phyloP scores from a whole-genome alignment of 2,113 vertebrate genomes.

The Dicerorhinus sumatrensis region DNA sequence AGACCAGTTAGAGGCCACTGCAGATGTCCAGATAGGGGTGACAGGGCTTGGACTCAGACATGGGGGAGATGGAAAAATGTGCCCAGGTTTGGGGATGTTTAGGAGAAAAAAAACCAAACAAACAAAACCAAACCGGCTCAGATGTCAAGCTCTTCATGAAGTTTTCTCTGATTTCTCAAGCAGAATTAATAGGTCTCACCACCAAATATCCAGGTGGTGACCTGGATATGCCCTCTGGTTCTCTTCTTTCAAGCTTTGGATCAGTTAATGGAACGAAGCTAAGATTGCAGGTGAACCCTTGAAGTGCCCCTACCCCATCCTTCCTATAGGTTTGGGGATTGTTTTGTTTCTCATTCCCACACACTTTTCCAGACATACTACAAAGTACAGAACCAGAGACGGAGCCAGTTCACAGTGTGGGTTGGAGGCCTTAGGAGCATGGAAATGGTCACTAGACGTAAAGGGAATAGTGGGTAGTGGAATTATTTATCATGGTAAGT shows the following conservation, averaged over 20 bases:
- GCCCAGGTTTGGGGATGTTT: background rate
- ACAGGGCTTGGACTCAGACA: background rate
- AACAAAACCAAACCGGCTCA: too few species aligned
- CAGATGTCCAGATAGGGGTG: background rate
- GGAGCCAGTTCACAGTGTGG: background rate
- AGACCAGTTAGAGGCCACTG: background rate
- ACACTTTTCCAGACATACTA: background rate
- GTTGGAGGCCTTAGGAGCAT: background rate
- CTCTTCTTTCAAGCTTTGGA: background rate
- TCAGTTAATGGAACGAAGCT: background rate
- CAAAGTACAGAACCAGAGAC: background rate
- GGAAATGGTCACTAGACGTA: background rate
- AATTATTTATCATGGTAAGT: too few species aligned
- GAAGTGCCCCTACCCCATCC: background rate
- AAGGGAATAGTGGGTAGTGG: too few species aligned
- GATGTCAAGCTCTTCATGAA: slow-evolving; percentile 1
- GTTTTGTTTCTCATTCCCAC: background rate
- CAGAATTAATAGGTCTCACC: slow-evolving; percentile 42
- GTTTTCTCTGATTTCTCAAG: slow-evolving; percentile 43
- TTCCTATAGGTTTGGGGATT: background rate
- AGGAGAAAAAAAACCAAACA: background rate
- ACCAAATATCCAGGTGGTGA: background rate
- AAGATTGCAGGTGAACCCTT: background rate
- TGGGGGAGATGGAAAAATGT: background rate
- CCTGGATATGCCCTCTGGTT: background rate